Evolutionary conservation across 53 echinoderm and acorn worm genomes (phyloP).

Genomic region (Holothuria scabra): DNA sequence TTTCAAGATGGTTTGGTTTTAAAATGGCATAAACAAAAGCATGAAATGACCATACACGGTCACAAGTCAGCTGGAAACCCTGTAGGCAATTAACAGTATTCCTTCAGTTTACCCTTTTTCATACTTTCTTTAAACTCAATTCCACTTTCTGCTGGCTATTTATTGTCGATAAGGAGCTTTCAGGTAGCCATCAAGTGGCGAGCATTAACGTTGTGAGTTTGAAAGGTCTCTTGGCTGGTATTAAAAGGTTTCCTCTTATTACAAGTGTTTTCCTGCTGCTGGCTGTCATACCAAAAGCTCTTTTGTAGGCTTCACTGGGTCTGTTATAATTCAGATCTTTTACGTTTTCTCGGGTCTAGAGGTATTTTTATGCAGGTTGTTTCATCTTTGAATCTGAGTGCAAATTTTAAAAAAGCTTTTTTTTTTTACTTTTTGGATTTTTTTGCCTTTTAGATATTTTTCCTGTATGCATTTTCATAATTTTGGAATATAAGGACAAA

Average conservation of each 20-base stretch:
- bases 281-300: constrained; percentile 18
- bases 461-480: no score
- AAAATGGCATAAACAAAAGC: no score
- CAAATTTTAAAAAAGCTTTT: no score
- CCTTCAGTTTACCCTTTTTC: background rate
- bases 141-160: background rate
- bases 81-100: constrained; percentile 11
- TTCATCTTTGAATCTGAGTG: no score
- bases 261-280: constrained; percentile 25
- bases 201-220: constrained; percentile 33
- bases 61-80: background rate
- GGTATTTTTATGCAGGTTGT: no score
- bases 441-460: no score
- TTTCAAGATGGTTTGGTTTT: no score
- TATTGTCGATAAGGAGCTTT: background rate
- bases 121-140: no score
- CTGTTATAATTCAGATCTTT: constrained; percentile 19
- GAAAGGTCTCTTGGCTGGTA: constrained; percentile 35
- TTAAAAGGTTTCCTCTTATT: constrained; percentile 48
- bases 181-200: constrained; percentile 15
- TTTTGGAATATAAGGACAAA: no score
- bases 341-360: no score
- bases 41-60: no score
- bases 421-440: no score
- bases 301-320: constrained; percentile 33